Evolutionary conservation across 2,888 invertebrate species (phyloP), one percentile per base, ranked within the genome.

Genomic region (Dilophus febrilis): DNA sequence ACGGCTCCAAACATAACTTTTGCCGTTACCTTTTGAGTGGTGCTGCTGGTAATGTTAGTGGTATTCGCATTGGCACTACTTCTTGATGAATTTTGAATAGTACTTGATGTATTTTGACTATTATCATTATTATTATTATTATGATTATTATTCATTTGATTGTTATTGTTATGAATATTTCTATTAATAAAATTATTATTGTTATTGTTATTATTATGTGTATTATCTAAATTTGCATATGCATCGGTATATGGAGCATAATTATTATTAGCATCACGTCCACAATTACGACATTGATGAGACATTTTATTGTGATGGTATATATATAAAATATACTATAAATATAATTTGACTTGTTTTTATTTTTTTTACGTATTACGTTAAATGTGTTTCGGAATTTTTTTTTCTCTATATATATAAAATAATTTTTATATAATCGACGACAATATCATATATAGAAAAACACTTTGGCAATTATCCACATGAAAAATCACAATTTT

Each of bases 1-100:
- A 78, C 76, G 50, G 75, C 74, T 45, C 77, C 76, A 58, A 78
- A 77, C 58, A 78, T 70, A 46, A 78, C 77, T 65, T 79, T 78
- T 57, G 78, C 76, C 49, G 76, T 76, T 57, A 78, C 72, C 64
- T 78, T 22, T 22, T 22, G 22, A n/a, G n/a, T n/a, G n/a, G n/a
- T n/a, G n/a, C n/a, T 57, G 37, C 59, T 53, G 30, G 35, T 29
- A 6, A 11, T 10, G 5, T 11, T 10, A 43, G 26, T 26, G 18
- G 26, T 26, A 11, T 17, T 17, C 13, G 27, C 22, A 36, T 28
- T 36, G 4, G 27, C 6, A n/a, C 6, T 12, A 7, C 2, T 5
- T 30, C 11, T n/a, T 4, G 30, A 30, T 30, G 30, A 30, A 13
- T 14, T n/a, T 13, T 4, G 4, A 4, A 30, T 6, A 30, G 4